These are phyloP conservation scores for Drosophila silvestris DNA, from an alignment of 2,888 invertebrate species.

Conservation along the genomic window DNA sequence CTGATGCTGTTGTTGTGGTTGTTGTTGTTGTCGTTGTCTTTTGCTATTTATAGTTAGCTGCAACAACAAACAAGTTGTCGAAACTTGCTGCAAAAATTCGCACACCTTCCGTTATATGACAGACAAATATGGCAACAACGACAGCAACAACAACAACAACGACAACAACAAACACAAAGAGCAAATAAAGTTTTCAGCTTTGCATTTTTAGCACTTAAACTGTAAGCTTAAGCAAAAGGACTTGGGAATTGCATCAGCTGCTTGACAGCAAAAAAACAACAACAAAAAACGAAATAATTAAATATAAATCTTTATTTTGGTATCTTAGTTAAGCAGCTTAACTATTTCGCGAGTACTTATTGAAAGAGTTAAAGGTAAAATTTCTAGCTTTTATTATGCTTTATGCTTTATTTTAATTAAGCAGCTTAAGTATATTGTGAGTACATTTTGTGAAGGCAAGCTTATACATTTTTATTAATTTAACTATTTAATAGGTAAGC, in stretches of 20 bases:
- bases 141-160: slow-evolving; percentile 12
- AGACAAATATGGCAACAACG: slow-evolving; percentile 24
- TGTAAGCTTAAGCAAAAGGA: slow-evolving; percentile 4
- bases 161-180: slow-evolving; percentile 20
- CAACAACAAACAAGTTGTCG: slow-evolving; percentile 54
- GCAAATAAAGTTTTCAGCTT: slow-evolving; percentile 43
- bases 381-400: not conserved
- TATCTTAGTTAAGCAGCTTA: slow-evolving; percentile 35
- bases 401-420: slow-evolving; percentile 5
- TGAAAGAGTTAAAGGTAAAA: not conserved
- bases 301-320: slow-evolving; percentile 15
- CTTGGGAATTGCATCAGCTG: slow-evolving; percentile 47
- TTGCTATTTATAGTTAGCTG: slow-evolving; percentile 69
- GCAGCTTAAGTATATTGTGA: slow-evolving; percentile 2
- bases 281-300: not conserved
- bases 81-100: slow-evolving; percentile 57
- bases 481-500: not conserved
- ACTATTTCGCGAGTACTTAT: not conserved
- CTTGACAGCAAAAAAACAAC: not conserved
- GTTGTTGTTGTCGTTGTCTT: slow-evolving; percentile 34
- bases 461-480: not conserved
- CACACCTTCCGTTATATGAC: slow-evolving; percentile 67
- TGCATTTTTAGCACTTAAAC: slow-evolving; percentile 51
- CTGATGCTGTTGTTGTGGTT: slow-evolving; percentile 27
- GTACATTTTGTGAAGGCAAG: not conserved